These are phyloP conservation scores for Tricholaema leucomelas DNA, from an alignment of 2,113 vertebrate species.

Conservation along the genomic window DNA sequence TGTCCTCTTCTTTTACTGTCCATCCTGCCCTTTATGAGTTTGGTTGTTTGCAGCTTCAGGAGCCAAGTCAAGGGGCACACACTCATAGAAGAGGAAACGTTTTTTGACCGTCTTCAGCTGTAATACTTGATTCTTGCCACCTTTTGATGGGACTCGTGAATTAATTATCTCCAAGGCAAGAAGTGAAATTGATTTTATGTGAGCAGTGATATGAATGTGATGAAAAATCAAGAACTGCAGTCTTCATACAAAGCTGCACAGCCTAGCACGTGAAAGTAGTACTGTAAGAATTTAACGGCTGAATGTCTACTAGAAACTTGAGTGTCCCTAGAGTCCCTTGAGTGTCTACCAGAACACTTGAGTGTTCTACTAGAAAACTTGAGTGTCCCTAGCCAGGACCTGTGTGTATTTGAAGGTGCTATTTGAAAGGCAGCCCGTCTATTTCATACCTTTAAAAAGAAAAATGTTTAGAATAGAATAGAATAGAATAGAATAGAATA, in stretches of 20 bases:
- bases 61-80: accelerated
- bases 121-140: background rate
- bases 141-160: background rate
- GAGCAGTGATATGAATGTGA: background rate
- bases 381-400: background rate
- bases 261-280: accelerated
- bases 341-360: no score
- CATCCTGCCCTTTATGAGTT: background rate
- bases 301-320: background rate
- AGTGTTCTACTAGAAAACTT: background rate
- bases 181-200: background rate
- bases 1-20: background rate
- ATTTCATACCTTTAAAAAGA: background rate
- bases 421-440: background rate
- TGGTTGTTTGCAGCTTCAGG: background rate
- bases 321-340: background rate
- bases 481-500: no score
- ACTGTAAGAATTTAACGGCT: background rate
- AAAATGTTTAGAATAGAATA: no score
- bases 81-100: background rate
- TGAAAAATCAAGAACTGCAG: background rate
- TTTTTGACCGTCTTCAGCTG: background rate
- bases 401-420: background rate
- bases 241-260: background rate
- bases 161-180: background rate